Conservation (phyloP, 2,797 vertebrate genomes). For the Falco naumanni region DNA sequence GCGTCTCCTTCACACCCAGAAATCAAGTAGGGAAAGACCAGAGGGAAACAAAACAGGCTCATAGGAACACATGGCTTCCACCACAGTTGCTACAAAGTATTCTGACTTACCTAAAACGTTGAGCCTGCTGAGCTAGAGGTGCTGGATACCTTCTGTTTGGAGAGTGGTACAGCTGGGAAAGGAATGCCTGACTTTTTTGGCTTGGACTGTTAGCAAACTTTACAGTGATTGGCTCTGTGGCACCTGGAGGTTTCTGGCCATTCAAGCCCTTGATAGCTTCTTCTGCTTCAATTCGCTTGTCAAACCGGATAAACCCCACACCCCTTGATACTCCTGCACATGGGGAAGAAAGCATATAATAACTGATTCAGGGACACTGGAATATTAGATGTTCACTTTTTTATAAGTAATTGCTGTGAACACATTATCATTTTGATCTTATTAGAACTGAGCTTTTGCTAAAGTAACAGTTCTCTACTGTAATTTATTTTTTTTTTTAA, state of each 20-base stretch:
- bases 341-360: background rate
- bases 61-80: background rate
- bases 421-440: background rate
- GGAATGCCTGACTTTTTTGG: constrained; percentile 98
- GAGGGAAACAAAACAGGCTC: background rate
- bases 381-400: background rate
- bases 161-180: constrained; percentile 98
- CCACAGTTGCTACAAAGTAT: background rate
- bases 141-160: constrained; percentile 97
- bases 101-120: constrained; percentile 92
- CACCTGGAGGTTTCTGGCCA: constrained; percentile 94
- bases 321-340: constrained; percentile 91
- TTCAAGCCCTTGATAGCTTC: constrained; percentile 99
- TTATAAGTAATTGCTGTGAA: background rate
- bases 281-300: constrained; percentile 96
- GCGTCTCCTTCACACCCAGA: background rate
- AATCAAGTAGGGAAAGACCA: background rate
- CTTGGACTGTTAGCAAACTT: constrained; percentile 99
- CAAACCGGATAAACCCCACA: constrained; percentile 97
- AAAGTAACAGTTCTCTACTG: background rate
- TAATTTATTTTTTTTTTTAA: background rate
- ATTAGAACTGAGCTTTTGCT: background rate
- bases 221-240: constrained; percentile 96
- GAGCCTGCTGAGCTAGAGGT: constrained; percentile 96
- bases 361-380: background rate